These are phyloP conservation scores for Globia sparganii DNA, from an alignment of 2,888 invertebrate genomes.

Conservation along the genomic window DNA sequence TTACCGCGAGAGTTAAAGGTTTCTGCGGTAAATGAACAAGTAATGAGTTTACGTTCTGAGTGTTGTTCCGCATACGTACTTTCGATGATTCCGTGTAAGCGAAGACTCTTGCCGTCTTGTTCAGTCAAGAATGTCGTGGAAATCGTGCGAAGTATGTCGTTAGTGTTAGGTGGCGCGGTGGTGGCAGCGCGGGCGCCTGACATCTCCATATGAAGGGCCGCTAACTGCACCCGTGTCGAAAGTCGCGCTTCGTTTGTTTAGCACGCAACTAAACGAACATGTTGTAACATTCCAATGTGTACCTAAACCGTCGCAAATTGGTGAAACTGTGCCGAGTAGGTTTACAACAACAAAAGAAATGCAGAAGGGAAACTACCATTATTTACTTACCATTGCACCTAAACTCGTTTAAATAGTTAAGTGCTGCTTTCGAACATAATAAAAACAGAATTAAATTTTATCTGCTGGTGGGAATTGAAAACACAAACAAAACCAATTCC, in stretches of 20 bases:
- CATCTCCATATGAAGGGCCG: conserved; percentile 83
- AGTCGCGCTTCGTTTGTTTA: conserved; percentile 82
- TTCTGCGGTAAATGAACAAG: conserved; percentile 44
- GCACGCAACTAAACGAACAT: conserved; percentile 82
- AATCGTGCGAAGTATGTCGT: conserved; percentile 80
- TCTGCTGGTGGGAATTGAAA: conserved; percentile 52
- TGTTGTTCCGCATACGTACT: conserved; percentile 48
- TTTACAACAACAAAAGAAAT: conserved; percentile 71
- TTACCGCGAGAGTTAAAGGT: conserved; percentile 45
- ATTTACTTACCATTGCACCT: conserved; percentile 49
- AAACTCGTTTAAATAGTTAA: conserved; percentile 35
- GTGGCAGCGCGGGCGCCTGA: conserved; percentile 64
- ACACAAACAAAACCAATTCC: conserved; percentile 69
- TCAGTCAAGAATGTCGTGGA: conserved; percentile 75
- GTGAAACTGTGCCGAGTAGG: conserved; percentile 81
- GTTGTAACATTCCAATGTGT: conserved; percentile 78
- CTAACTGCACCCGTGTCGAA: conserved; percentile 84
- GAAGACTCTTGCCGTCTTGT: conserved; percentile 66
- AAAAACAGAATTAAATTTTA: conserved; percentile 46
- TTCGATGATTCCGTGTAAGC: conserved; percentile 49
- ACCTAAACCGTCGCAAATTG: conserved; percentile 81
- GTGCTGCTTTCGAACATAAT: conserved; percentile 20
- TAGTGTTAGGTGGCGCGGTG: conserved; percentile 61
- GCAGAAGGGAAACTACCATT: conserved; percentile 60
- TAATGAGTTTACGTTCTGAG: conserved; percentile 51